Evolutionary conservation across 2,797 vertebrate genomes (phyloP), one percentile per base, ranked within the genome.

Genomic region (Ispidina picta): DNA sequence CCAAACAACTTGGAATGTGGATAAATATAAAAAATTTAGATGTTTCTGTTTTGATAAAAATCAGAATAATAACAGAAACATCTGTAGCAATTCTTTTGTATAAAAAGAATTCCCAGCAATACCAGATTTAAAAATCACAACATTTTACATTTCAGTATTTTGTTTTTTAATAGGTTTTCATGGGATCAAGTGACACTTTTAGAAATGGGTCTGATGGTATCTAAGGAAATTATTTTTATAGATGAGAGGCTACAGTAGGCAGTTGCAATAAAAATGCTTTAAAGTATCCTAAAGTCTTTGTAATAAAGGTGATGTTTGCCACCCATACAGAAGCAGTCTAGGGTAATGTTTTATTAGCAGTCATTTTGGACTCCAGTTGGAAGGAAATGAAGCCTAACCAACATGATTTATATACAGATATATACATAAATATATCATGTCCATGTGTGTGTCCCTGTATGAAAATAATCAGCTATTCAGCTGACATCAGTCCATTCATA

Each of bases 201-300:
- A 71, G 9, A 69, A 75, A 59, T 72, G 8, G 5, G 6, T 63
- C 12, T 76, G 33, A 29, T 72, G 18, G 8, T 55, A 5, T 72
- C 29, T 66, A 68, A 29, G 29, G 18, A 72, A 88, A 86, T 22
- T 21, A 0, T 4, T 80, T 93, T 89, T 59, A 46, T 35, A 82
- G 20, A 80, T 4, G 2, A 83, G 83, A 69, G 21, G 9, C 48
- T 62, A 22, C 21, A 76, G n/a, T 10, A 79, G 55, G 12, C 9
- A 70, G 35, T 49, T 44, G 59, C 25, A 55, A 79, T 80, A 86
- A 85, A 80, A 70, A 63, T 63, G 8, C 9, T 88, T 94, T 62
- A n/a, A 83, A 79, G 6, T 46, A 55, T 74, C 85, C 41, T 78
- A 15, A 88, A 80, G 28, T 62, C 85, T 94, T 89, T 87, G 43